Evolutionary conservation across 2,888 invertebrate genomes (phyloP), one percentile per base, ranked within the genome.

Genomic region (Biston stratarius): DNA sequence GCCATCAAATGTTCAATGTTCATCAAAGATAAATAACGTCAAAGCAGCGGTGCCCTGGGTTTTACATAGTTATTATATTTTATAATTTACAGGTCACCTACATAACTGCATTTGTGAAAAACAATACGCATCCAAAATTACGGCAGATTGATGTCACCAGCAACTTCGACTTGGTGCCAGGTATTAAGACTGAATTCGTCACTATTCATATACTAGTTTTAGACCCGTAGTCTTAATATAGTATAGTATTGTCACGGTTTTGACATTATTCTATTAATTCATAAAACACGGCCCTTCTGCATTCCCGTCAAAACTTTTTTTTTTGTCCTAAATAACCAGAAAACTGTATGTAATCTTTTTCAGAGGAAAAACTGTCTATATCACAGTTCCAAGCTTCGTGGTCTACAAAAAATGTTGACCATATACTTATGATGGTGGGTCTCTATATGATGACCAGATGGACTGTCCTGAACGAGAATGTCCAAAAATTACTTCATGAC

Each of bases 31-130:
- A n/a, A n/a, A n/a, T n/a, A n/a, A n/a, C n/a, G n/a, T n/a, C n/a
- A n/a, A n/a, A n/a, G n/a, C n/a, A n/a, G n/a, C n/a, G n/a, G n/a
- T n/a, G n/a, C n/a, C n/a, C n/a, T n/a, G n/a, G n/a, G n/a, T n/a
- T n/a, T n/a, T n/a, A n/a, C n/a, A n/a, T n/a, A 24, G 3, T 24
- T 3, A 24, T 24, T 24, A 24, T 1, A 24, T 24, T 24, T 24
- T 24, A 2, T 24, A 1, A 24, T 2, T 81, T 81, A 24, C 76
- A 87, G 87, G 81, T 87, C 1, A 85, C 86, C 7, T 83, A 81
- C 57, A 76, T 85, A 10, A 80, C 80, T 5, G 51, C 82, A 0
- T 74, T 76, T 34, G 62, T 76, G 14, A 74, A 77, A 9, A 78
- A 82, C n/a, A 69, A 74, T 34, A 51, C 72, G 0, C 68, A 74